These are phyloP conservation scores for Calyptommatus sinebrachiatus DNA, from an alignment of 2,113 vertebrate genomes.

Conservation along the genomic window DNA sequence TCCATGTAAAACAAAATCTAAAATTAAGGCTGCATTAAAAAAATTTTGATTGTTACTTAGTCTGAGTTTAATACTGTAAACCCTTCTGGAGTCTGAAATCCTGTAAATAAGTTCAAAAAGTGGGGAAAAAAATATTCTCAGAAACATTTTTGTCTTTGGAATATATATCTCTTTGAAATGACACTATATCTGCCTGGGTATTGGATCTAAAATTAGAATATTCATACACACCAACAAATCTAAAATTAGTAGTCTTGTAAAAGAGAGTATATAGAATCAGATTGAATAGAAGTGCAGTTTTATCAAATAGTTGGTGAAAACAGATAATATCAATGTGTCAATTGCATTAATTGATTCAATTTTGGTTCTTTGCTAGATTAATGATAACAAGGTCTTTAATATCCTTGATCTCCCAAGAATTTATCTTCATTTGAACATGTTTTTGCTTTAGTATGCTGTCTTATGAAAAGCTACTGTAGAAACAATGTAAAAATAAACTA, in stretches of 20 bases:
- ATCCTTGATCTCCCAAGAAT: no score
- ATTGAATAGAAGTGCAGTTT: background rate
- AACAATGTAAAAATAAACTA: no score
- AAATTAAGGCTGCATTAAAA: background rate
- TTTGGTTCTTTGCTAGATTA: no score
- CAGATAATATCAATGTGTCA: background rate
- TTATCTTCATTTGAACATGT: no score
- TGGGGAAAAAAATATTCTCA: background rate
- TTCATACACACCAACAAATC: background rate
- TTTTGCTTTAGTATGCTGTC: no score
- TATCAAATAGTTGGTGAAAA: background rate
- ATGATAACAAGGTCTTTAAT: no score
- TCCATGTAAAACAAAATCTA: background rate
- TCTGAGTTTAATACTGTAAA: no score
- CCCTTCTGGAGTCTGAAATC: background rate
- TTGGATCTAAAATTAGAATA: background rate
- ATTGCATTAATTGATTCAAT: no score
- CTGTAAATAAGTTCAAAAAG: background rate
- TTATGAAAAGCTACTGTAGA: no score
- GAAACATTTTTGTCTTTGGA: background rate
- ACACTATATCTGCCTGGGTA: background rate
- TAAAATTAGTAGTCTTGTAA: background rate
- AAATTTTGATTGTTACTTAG: background rate
- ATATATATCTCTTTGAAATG: background rate
- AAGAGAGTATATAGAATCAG: background rate